phyloP scores from a whole-genome alignment of 2,888 invertebrate species.

The Protonemura montana region DNA sequence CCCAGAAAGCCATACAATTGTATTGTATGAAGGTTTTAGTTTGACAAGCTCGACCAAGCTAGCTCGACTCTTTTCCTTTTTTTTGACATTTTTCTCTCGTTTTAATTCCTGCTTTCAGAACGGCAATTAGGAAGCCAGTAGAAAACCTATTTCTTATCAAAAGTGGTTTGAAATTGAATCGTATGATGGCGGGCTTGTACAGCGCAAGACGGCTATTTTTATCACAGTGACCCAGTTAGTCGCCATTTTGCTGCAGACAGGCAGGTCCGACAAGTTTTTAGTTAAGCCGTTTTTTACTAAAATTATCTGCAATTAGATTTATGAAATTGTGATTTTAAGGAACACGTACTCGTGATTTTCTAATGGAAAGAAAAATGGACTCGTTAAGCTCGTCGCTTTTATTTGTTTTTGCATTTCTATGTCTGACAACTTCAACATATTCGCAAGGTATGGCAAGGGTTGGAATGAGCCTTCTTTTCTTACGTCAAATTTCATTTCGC shows the following conservation, averaged over 20 bases:
- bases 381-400: constrained; percentile 42
- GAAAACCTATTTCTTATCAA: too few relatives aligned
- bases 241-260: constrained; percentile 27
- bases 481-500: background rate
- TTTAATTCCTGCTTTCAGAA: too few relatives aligned
- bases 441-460: background rate
- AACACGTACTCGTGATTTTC: background rate
- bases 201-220: background rate
- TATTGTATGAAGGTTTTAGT: too few relatives aligned
- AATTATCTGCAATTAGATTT: background rate
- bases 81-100: too few relatives aligned
- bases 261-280: constrained; percentile 15
- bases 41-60: too few relatives aligned
- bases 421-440: constrained; percentile 41
- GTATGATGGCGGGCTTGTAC: background rate
- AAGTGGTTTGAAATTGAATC: background rate
- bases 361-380: constrained; percentile 39
- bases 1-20: too few relatives aligned
- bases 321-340: constrained; percentile 13
- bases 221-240: constrained; percentile 30
- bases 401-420: constrained; percentile 44
- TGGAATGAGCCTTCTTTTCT: background rate
- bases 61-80: too few relatives aligned
- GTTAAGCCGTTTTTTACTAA: background rate
- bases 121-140: too few relatives aligned